Evolutionary conservation across 2,113 vertebrate genomes (phyloP).

Genomic region (Ageneiosus marmoratus): DNA sequence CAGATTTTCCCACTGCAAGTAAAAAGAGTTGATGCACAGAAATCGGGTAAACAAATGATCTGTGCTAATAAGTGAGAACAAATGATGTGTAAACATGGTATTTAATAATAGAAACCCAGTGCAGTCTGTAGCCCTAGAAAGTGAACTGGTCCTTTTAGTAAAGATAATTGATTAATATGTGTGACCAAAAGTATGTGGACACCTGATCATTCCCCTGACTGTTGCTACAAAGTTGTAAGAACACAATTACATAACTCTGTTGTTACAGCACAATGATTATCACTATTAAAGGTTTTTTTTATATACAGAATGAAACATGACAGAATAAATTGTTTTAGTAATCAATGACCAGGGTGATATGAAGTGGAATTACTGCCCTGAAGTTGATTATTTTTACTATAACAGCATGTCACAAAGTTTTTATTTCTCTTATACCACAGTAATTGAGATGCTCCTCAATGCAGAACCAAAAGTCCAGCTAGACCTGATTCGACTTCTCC

Average conservation of each 20-base stretch:
- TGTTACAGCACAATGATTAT: neutral
- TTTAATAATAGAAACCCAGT: neutral
- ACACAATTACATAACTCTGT: neutral
- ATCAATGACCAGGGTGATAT: neutral
- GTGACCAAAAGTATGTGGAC: neutral
- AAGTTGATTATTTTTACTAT: neutral
- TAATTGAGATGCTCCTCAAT: neutral
- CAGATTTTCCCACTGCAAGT: constrained; percentile 46
- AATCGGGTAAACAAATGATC: neutral
- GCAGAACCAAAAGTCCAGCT: neutral
- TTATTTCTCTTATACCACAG: neutral
- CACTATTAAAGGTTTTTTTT: neutral
- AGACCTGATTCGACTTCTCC: neutral
- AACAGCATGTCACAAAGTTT: neutral
- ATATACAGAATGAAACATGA: neutral
- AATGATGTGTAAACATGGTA: neutral
- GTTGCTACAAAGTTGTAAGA: neutral
- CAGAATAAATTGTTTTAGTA: neutral
- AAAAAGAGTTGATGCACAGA: constrained; percentile 35
- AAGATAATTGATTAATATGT: neutral
- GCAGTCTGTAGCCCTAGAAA: neutral
- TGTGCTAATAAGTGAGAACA: neutral
- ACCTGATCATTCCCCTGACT: neutral
- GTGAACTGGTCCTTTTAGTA: neutral
- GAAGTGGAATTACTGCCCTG: neutral